Evolutionary conservation across 2,113 vertebrate genomes (phyloP).

Genomic region (Etheostoma cragini): DNA sequence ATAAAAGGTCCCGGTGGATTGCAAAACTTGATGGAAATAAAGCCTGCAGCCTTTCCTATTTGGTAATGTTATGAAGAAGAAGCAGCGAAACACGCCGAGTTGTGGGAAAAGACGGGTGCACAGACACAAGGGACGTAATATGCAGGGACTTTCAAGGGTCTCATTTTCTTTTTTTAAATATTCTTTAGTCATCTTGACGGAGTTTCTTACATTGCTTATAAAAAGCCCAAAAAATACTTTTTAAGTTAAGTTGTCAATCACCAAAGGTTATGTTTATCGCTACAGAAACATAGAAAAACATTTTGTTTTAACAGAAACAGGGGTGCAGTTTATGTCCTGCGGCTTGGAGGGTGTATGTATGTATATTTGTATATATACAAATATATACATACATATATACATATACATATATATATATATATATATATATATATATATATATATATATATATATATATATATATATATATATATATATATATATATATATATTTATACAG

Average conservation of each 20-base stretch:
- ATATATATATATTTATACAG: too few relatives aligned
- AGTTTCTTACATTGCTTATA: background rate
- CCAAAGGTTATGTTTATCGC: background rate
- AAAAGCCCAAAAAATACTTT: background rate
- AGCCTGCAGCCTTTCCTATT: conserved; percentile 48
- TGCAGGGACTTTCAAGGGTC: conserved; percentile 12
- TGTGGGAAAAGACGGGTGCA: conserved; percentile 5
- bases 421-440: too few relatives aligned
- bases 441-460: too few relatives aligned
- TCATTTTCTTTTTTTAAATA: conserved; percentile 28
- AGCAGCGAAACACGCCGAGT: background rate
- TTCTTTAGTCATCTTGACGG: background rate
- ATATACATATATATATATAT: too few relatives aligned
- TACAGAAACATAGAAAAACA: background rate
- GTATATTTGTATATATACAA: too few relatives aligned
- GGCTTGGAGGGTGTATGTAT: too few relatives aligned
- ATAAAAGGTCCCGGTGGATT: conserved; percentile 59
- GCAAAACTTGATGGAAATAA: conserved; percentile 33
- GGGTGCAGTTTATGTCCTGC: background rate
- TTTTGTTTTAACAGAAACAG: background rate
- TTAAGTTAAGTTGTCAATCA: background rate
- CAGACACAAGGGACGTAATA: conserved; percentile 19
- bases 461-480: too few relatives aligned
- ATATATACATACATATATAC: too few relatives aligned
- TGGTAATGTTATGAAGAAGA: conserved; percentile 39